A percentile compares a stretch with the other conserved stretches of the same genome.
Conservation (phyloP, 2,888 invertebrate species). For the Calameuta pallipes region DNA sequence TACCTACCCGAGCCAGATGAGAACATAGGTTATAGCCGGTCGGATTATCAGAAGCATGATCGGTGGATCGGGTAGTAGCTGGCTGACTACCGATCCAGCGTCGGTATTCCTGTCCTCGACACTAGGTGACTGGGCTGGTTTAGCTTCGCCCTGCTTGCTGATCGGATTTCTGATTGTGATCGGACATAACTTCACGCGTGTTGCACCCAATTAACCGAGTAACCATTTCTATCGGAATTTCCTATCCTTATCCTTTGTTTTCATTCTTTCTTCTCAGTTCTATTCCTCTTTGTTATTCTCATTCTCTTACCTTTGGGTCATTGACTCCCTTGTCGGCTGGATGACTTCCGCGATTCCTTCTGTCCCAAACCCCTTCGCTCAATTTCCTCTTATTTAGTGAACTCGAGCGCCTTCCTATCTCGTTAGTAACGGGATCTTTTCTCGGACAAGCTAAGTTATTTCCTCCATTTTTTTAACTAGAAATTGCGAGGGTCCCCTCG, state of each 20-base stretch:
- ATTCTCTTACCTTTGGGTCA: neutral
- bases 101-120: neutral
- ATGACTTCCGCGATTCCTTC: neutral
- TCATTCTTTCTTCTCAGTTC: neutral
- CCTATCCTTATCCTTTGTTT: neutral
- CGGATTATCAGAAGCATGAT: neutral
- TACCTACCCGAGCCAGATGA: constrained; percentile 3
- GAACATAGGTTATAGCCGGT: constrained; percentile 3
- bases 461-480: constrained; percentile 29
- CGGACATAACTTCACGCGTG: constrained; percentile 38
- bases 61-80: neutral
- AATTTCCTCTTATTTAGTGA: constrained; percentile 39
- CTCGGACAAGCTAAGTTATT: constrained; percentile 18
- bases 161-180: constrained; percentile 24
- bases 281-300: neutral
- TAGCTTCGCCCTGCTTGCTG: neutral
- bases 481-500: constrained; percentile 3
- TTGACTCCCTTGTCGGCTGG: neutral
- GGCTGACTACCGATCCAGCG: neutral
- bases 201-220: constrained; percentile 33
- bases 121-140: neutral
- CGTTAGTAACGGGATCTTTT: constrained; percentile 47
- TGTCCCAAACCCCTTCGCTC: constrained; percentile 18
- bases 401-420: constrained; percentile 38
- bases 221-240: neutral